Percentiles rank a stretch among this genome's conserved stretches.
Conservation (phyloP, 2,113 vertebrate genomes). For the Pterocles gutturalis region DNA sequence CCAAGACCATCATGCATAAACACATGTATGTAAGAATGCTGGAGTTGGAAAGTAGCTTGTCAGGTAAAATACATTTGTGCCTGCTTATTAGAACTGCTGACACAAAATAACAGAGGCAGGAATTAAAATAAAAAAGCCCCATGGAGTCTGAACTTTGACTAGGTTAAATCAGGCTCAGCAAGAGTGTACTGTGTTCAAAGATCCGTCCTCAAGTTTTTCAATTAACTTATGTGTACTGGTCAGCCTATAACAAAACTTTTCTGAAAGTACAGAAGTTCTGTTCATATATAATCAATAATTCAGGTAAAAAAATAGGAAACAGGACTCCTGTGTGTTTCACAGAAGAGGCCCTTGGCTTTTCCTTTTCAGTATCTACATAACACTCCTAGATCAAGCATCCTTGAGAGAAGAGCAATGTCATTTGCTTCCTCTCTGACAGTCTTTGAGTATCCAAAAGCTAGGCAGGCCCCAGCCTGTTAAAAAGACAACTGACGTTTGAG, state of each 20-base stretch:
- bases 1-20: neutral
- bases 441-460: neutral
- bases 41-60: neutral
- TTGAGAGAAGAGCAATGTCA: neutral
- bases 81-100: neutral
- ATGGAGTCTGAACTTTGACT: neutral
- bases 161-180: neutral
- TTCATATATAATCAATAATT: neutral
- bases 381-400: neutral
- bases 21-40: neutral
- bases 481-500: conserved; percentile 36
- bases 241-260: neutral
- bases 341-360: neutral
- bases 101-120: neutral
- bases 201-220: neutral
- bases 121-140: neutral
- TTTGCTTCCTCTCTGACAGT: neutral
- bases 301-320: neutral
- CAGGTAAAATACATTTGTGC: neutral
- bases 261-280: neutral
- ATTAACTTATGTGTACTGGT: neutral
- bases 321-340: neutral
- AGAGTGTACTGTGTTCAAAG: neutral
- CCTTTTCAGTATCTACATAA: neutral
- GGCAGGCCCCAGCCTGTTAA: neutral